Conservation (phyloP, 2,888 invertebrate genomes). For the Tillus elongatus region DNA sequence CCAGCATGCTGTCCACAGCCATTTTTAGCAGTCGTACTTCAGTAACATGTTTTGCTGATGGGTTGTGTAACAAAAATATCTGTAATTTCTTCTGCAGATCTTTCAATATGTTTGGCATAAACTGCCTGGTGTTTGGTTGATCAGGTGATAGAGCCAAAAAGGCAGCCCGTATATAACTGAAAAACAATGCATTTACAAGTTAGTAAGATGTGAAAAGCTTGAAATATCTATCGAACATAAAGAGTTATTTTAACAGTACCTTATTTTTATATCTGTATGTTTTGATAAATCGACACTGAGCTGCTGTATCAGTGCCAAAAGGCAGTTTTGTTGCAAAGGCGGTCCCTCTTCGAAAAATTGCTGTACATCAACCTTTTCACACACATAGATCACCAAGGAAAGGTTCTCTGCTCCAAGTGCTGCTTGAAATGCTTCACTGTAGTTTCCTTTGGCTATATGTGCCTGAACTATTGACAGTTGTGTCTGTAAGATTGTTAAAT, state of each 20-base stretch:
- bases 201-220: background rate
- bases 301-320: slow-evolving; percentile 90
- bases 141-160: slow-evolving; percentile 69
- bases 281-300: slow-evolving; percentile 80
- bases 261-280: slow-evolving; percentile 73
- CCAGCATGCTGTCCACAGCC: slow-evolving; percentile 43
- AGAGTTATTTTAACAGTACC: slow-evolving; percentile 54
- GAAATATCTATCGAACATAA: too few relatives aligned
- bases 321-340: slow-evolving; percentile 75
- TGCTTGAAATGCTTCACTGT: slow-evolving; percentile 83
- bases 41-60: slow-evolving; percentile 54
- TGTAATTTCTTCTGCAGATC: slow-evolving; percentile 68
- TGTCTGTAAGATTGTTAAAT: slow-evolving; percentile 40
- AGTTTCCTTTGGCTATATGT: slow-evolving; percentile 60
- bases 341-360: slow-evolving; percentile 67
- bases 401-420: slow-evolving; percentile 84
- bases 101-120: slow-evolving; percentile 67
- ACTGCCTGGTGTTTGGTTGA: slow-evolving; percentile 71
- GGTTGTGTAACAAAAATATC: slow-evolving; percentile 56
- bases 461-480: slow-evolving; percentile 61
- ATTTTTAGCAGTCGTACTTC: slow-evolving; percentile 64
- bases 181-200: slow-evolving; percentile 21
- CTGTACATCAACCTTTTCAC: slow-evolving; percentile 73
- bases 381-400: slow-evolving; percentile 74
- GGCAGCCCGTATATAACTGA: slow-evolving; percentile 79